A percentile compares a stretch with the other conserved stretches of the same genome.
phyloP scores from a whole-genome alignment of 2,797 vertebrate genomes.

The Falco biarmicus region DNA sequence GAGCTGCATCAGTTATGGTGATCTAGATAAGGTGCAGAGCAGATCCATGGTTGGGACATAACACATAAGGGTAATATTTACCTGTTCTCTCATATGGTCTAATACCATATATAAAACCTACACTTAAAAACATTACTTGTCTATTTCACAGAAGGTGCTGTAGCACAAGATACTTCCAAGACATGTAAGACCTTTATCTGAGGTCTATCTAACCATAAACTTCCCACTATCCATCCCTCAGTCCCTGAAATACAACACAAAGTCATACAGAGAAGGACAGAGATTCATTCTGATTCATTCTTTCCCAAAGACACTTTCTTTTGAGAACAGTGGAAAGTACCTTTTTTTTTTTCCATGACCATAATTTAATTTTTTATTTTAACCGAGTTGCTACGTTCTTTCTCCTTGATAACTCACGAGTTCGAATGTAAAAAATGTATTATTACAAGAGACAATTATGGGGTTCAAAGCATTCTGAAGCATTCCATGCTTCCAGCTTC shows the following conservation, averaged over 20 bases:
- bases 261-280: slow-evolving; percentile 9
- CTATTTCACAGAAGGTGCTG: not conserved
- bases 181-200: not conserved
- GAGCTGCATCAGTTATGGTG: accelerated
- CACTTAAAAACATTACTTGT: not conserved
- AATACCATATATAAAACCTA: accelerated
- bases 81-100: not conserved
- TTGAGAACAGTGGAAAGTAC: slow-evolving; percentile 74
- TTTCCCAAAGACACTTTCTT: slow-evolving; percentile 78
- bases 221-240: slow-evolving; percentile 17
- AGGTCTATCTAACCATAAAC: not conserved
- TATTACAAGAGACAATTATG: slow-evolving; percentile 83
- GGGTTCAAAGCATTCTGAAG: slow-evolving; percentile 80
- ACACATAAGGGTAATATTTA: not conserved
- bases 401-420: slow-evolving; percentile 81
- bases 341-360: slow-evolving; percentile 70
- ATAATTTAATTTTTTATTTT: slow-evolving; percentile 79
- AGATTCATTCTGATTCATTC: slow-evolving; percentile 75
- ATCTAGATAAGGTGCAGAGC: not conserved
- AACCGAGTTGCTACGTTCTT: slow-evolving; percentile 75
- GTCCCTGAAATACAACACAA: not conserved
- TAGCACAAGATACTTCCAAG: not conserved
- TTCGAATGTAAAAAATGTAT: slow-evolving; percentile 79
- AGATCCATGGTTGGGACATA: accelerated
- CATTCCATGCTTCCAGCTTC: slow-evolving; percentile 78